Base-by-base conservation (phyloP, 2,888 invertebrate genomes). In the Andrena marginata region DNA sequence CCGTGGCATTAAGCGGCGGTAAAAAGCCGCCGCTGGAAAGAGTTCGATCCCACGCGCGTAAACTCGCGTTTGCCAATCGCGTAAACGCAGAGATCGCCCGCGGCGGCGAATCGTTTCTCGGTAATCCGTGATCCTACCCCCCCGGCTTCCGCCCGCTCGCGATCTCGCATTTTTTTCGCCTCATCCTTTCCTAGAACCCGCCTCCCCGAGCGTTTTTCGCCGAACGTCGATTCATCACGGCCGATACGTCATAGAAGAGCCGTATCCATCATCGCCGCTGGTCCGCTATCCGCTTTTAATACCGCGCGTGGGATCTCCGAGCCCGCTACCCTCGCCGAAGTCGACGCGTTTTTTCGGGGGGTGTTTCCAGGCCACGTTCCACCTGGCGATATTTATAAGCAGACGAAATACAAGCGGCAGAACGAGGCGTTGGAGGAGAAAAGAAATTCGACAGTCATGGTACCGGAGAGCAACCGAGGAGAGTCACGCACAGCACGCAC, bases 1-100 rank as follows among this genome's bases (percentile, higher is more conserved):
- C 62, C 68, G 77, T 51, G 63, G 35, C 56, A 48, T 69, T 69
- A 64, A 63, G 1, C 69, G 23, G 51, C 42, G 51, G 35, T 76
- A 76, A 79, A 76, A 69, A 76, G 35, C 68, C 33, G 13, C 29
- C 23, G 6, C 33, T 48, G 33, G 35, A 59, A 49, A 80, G 77
- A 62, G 77, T 74, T 74, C 74, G 73, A 65, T 79, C 79, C 60
- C 79, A 79, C 81, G 81, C 74, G 33, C 51, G 48, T 51, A 73
- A 72, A 77, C 77, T 35, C 59, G 78, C 59, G 77, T 79, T 82
- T 83, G 81, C 80, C 65, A 63, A 35, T 85, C 82, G 70, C 80
- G 73, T 63, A 83, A 86, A 67, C 51, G 59, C 65, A 48, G 56
- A 84, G 76, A 80, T 78, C 64, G 62, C 48, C 10, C 23, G 10